These are phyloP conservation scores for Panagrolaimus sp. DNA, from an alignment of 1,140 invertebrate genomes.

Conservation along the genomic window DNA sequence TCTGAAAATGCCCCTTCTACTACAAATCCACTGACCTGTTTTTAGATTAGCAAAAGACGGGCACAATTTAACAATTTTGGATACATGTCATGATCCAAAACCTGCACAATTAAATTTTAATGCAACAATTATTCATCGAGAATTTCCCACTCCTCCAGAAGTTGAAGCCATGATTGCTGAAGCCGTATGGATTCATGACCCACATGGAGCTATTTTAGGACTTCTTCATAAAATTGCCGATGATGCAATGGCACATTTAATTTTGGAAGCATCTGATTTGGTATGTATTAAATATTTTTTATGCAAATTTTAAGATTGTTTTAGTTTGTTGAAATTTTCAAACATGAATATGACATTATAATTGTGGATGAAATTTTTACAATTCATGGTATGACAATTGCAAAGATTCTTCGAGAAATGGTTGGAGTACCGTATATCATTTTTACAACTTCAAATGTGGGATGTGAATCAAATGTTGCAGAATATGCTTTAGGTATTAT, in stretches of 20 bases:
- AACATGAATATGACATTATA: background rate
- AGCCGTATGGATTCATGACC: slow-evolving; percentile 2
- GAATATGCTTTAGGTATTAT: background rate
- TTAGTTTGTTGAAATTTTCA: background rate
- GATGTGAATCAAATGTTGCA: slow-evolving; percentile 5
- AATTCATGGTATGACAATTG: slow-evolving; percentile 7
- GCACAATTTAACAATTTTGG: slow-evolving; percentile 2
- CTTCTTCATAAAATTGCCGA: background rate
- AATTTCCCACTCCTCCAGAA: background rate
- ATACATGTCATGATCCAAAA: background rate
- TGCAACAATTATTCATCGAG: background rate
- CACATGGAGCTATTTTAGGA: background rate
- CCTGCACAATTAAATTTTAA: background rate
- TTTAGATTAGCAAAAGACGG: background rate
- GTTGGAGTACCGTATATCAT: background rate
- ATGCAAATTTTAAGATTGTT: too few relatives aligned
- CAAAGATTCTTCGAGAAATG: background rate
- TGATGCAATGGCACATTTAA: background rate
- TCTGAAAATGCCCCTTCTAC: too few relatives aligned
- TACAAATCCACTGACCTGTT: too few relatives aligned
- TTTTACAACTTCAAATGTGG: background rate
- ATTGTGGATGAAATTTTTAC: slow-evolving; percentile 12
- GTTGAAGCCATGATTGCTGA: background rate
- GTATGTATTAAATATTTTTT: background rate
- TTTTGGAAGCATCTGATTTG: background rate